Conservation (phyloP, 2,113 vertebrate genomes). For the Varanus komodoensis region DNA sequence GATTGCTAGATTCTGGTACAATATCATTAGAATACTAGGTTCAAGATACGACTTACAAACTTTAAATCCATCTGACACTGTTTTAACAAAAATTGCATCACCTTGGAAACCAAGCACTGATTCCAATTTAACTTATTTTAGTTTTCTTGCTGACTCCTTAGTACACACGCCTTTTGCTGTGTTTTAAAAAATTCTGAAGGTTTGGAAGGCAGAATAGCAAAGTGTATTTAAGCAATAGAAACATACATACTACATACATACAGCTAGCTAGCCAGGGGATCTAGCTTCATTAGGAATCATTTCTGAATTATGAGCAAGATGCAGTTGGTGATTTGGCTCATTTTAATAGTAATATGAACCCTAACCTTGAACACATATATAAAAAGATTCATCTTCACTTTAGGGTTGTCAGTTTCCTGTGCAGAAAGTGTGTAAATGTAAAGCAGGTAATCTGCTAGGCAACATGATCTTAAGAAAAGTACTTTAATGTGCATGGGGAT, state of each 20-base stretch:
- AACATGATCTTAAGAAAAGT: not conserved
- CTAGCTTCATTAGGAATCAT: constrained; percentile 6
- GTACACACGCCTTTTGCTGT: constrained; percentile 22
- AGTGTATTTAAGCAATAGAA: not conserved
- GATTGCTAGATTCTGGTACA: no score
- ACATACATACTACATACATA: constrained; percentile 9
- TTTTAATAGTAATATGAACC: not conserved
- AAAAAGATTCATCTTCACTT: not conserved
- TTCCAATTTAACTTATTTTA: constrained; percentile 1
- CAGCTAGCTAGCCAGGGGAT: constrained; percentile 23
- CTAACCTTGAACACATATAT: not conserved
- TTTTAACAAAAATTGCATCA: not conserved
- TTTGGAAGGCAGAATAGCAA: not conserved
- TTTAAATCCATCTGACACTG: no score
- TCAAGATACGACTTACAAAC: no score
- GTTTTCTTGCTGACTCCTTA: constrained; percentile 9
- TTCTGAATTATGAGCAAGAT: constrained; percentile 46
- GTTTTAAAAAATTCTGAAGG: not conserved
- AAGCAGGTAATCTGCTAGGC: not conserved
- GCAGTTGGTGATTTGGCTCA: constrained; percentile 1
- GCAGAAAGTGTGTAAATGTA: not conserved
- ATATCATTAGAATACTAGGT: no score
- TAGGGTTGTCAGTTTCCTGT: not conserved
- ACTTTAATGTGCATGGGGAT: no score
- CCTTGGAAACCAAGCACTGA: not conserved